Evolutionary conservation across 1,140 invertebrate species (phyloP), one percentile per base, ranked within the genome.

Genomic region (Caenorhabditis inopinata): DNA sequence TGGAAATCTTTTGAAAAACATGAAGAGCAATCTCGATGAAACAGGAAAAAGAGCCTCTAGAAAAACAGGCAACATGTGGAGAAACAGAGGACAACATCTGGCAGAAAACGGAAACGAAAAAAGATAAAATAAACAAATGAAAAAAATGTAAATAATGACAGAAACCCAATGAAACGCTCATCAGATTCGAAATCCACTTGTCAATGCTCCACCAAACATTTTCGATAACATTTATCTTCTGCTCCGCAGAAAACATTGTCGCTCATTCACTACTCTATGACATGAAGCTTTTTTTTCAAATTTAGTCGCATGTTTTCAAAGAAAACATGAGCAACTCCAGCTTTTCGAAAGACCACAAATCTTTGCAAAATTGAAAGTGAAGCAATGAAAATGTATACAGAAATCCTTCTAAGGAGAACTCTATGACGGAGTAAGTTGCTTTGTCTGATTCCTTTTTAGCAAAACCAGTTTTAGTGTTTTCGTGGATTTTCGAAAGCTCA

Each of bases 81-180:
- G 23, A 68, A 21, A 68, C 7, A 21, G 32, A 9, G 0, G 58
- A 68, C 21, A 68, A 68, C 58, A 68, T 68, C 58, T 68, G 58
- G 29, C n/a, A 14, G 32, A 29, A 32, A 58, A 38, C 21, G n/a
- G 38, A 38, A 58, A 58, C n/a, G 25, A 58, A 29, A 32, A 58
- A 38, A 42, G n/a, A 68, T 68, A 58, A 58, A 58, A 58, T 58
- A 68, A 68, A 68, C 58, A 68, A 58, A 32, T 58, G 25, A 58
- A 16, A 32, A 32, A 51, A 53, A 38, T 68, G 29, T 38, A 42
- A 68, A 68, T 68, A 32, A 32, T 42, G 58, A 68, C n/a, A 7
- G 27, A 51, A 51, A 25, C 11, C 2, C n/a, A 42, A 42, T 42
- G 29, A n/a, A 68, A 42, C 7, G n/a, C 21, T 4, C 27, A 38